Base-by-base conservation (phyloP, 2,888 invertebrate species). In the Morpho deidamia region DNA sequence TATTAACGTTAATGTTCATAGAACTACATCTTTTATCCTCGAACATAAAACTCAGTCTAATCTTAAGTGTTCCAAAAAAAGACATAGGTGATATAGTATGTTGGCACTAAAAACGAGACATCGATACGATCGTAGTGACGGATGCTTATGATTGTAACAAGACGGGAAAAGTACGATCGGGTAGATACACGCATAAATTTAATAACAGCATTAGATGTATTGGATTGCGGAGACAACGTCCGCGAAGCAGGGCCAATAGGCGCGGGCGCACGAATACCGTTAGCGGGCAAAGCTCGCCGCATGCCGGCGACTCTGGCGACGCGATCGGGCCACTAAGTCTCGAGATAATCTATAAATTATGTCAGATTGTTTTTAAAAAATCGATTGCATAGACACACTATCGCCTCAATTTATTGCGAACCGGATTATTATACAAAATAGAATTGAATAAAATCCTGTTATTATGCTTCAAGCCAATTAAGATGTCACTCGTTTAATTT, bases 121-220 rank as follows among this genome's bases (percentile, higher is more conserved):
- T 72, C 70, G 72, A 78, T 76, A 68, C 64, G 70, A 75, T 71
- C 72, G 59, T 61, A 63, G 76, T 82, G 82, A 85, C 81, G 78
- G 78, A 84, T 83, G 78, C 67, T 67, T 66, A 69, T 74, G 78
- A 81, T 81, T 80, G 81, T 71, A 74, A 74, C 73, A 78, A 71
- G 72, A 64, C 69, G 74, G 83, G 81, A 85, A 86, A 87, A 87
- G 87, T 85, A 78, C 74, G 69, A 66, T 69, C 64, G 71, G 74
- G 76, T 75, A 75, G 60, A 59, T 63, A 55, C 70, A 75, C 74
- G 80, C 78, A 82, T 81, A 79, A 79, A 81, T 81, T 83, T 83
- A 84, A 83, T 84, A 83, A 84, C 83, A 83, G 81, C 83, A 83
- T 81, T 83, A 83, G 83, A 84, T 81, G 77, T 85, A 83, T 85